These are phyloP conservation scores for Tetramorium alpestre DNA, from an alignment of 1,140 invertebrate species.

Conservation along the genomic window DNA sequence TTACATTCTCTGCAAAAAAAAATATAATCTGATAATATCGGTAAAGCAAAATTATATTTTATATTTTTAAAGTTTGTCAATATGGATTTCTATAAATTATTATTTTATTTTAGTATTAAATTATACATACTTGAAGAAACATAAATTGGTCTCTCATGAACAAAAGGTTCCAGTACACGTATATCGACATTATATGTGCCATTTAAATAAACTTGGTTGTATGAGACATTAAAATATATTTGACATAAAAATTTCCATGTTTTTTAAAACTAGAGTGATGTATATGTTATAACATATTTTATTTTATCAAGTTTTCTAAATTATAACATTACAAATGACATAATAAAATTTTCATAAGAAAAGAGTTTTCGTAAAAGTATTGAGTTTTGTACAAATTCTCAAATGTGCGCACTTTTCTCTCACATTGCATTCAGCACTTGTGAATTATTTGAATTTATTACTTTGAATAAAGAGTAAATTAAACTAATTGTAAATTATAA, in stretches of 20 bases:
- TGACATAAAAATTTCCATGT: slow-evolving; percentile 57
- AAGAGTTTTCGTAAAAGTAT: no score
- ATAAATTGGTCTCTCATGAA: slow-evolving; percentile 74
- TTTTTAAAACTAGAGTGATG: no score
- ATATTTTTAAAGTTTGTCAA: background rate
- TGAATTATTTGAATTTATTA: no score
- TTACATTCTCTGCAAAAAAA: slow-evolving; percentile 68
- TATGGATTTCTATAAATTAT: background rate
- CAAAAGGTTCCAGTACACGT: slow-evolving; percentile 83
- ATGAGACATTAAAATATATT: slow-evolving; percentile 82
- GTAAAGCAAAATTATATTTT: background rate
- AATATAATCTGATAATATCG: background rate
- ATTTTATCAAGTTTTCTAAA: no score
- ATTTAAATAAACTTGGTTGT: slow-evolving; percentile 85
- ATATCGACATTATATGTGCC: slow-evolving; percentile 87
- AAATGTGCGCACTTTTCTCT: no score
- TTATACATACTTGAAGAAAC: slow-evolving; percentile 41
- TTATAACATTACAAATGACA: no score
- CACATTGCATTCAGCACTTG: no score
- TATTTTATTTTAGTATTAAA: slow-evolving; percentile 2
- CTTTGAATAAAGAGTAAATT: no score
- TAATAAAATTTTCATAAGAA: no score
- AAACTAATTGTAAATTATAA: no score
- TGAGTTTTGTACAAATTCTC: no score
- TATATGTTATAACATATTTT: no score